Evolutionary conservation across 2,797 vertebrate genomes (phyloP), one percentile per base, ranked within the genome.

Genomic region (Trematomus bernacchii): DNA sequence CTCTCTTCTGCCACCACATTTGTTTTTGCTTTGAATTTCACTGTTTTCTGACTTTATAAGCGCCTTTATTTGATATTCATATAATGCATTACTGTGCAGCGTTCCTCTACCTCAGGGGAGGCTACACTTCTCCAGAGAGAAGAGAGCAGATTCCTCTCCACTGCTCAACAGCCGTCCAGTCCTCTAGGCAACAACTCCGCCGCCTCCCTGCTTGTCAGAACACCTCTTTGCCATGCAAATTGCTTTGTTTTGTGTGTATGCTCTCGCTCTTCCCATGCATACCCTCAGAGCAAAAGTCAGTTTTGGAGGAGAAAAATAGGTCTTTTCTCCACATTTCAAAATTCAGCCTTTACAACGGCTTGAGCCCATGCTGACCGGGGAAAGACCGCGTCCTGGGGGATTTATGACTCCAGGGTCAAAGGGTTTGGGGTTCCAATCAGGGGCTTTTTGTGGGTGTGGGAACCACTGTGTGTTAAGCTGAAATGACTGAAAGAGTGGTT

Each of bases 151-250:
- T 85, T 89, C 67, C 37, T 81, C 85, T 89, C 60, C 71, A 71
- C 59, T 79, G 78, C 79, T 85, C 82, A 84, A 83, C 87, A 86
- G 70, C 73, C 80, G 58, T 83, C 78, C 79, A 79, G 76, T 84
- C 87, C 87, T 89, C 71, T 81, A 74, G 87, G 85, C 73, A 77
- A 87, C 80, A 43, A 76, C 79, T 83, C 74, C 0, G 58, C 69
- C 50, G 62, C 77, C 77, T 82, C 71, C 76, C 66, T 61, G 70
- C 79, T 85, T 87, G 80, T 93, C 89, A 88, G 85, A 89, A 88
- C 80, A 85, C 80, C 74, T 89, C 84, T 87, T 88, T 90, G 81
- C 84, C 78, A 88, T 88, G 85, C 89, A 88, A 89, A 87, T 91
- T 76, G 80, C 82, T 85, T 84, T 89, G 76, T 80, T 80, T 73